phyloP scores from a whole-genome alignment of 2,797 vertebrate genomes.

The Sebastes trivittatus region DNA sequence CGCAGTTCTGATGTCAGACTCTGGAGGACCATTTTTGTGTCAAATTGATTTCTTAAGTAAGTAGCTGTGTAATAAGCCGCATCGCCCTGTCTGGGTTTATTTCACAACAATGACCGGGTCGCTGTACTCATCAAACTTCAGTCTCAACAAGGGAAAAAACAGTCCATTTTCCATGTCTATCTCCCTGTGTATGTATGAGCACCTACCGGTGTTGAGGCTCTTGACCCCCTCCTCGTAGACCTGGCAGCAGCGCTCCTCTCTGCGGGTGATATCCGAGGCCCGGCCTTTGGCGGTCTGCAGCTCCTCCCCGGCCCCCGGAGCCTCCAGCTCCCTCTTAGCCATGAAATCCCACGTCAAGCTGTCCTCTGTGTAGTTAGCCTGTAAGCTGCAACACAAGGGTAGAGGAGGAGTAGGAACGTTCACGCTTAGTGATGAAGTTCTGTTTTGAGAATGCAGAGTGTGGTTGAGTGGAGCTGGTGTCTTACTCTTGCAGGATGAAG shows the following conservation, averaged over 20 bases:
- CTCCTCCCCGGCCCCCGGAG: conserved; percentile 69
- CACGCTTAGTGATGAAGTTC: neutral
- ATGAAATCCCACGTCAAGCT: conserved; percentile 92
- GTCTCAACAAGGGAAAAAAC: neutral
- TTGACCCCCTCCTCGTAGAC: conserved; percentile 91
- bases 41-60: too few species aligned
- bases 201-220: conserved; percentile 85
- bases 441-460: neutral
- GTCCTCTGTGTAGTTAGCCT: conserved; percentile 84
- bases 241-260: conserved; percentile 88
- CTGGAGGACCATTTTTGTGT: too few species aligned
- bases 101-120: too few species aligned
- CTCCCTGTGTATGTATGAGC: neutral
- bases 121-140: neutral
- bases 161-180: neutral
- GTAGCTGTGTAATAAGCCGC: too few species aligned
- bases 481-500: conserved; percentile 91
- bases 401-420: neutral
- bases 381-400: conserved; percentile 79
- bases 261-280: conserved; percentile 79
- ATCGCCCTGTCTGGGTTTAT: too few species aligned
- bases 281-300: conserved; percentile 82
- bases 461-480: neutral
- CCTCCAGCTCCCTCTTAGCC: conserved; percentile 89
- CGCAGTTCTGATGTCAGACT: too few species aligned